Evolutionary conservation across 2,113 vertebrate genomes (phyloP).

Genomic region (Actenoides hombroni): DNA sequence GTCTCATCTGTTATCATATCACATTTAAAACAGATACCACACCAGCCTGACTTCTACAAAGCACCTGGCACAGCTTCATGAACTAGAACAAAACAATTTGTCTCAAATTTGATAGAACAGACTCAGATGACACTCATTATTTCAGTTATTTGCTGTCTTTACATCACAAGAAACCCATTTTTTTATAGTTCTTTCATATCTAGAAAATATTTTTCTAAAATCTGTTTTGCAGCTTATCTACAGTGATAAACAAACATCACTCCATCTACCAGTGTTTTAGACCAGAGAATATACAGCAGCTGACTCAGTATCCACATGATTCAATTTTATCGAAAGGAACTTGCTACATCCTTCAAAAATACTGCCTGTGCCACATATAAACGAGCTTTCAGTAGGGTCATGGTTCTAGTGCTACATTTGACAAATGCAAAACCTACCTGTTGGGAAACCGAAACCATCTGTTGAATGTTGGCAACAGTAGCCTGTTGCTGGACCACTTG

Average conservation of each 20-base stretch:
- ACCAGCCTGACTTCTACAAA: not conserved
- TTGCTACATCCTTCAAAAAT: not conserved
- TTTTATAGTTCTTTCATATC: not conserved
- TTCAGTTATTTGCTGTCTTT: not conserved
- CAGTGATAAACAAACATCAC: not conserved
- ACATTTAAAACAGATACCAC: not conserved
- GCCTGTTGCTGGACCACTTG: slow-evolving; percentile 86
- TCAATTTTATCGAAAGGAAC: not conserved
- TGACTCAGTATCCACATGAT: not conserved
- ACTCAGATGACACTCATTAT: not conserved
- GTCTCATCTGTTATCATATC: not conserved
- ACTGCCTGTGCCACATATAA: not conserved
- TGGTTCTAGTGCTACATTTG: not conserved
- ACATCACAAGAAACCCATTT: not conserved
- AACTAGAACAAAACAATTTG: not conserved
- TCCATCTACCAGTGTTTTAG: not conserved
- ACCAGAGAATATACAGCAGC: not conserved
- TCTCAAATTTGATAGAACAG: not conserved
- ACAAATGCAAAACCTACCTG: slow-evolving; percentile 74
- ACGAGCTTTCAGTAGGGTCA: not conserved
- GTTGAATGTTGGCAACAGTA: slow-evolving; percentile 83
- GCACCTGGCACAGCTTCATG: not conserved
- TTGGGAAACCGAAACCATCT: slow-evolving; percentile 88
- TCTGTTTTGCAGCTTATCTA: not conserved
- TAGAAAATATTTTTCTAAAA: not conserved